Percentiles rank a stretch among this genome's conserved stretches.
Evolutionary conservation across 2,113 vertebrate species (phyloP).

Genomic region (Bathybates hornii): DNA sequence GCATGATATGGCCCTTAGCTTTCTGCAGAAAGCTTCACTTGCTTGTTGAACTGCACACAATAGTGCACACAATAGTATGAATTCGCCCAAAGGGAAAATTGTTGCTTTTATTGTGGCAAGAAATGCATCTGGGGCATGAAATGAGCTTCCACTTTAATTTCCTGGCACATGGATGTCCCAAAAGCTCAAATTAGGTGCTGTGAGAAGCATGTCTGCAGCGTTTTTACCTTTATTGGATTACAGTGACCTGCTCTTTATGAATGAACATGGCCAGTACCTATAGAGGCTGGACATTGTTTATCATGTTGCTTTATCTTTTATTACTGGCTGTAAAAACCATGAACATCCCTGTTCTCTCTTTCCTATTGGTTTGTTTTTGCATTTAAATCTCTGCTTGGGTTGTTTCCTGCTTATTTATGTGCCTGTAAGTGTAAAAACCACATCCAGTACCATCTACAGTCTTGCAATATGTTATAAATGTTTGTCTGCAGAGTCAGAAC

Average conservation of each 20-base stretch:
- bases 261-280: neutral
- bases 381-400: neutral
- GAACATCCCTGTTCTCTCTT: neutral
- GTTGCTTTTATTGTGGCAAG: neutral
- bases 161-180: neutral
- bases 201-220: neutral
- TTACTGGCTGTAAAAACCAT: neutral
- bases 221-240: neutral
- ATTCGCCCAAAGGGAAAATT: neutral
- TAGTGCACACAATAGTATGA: neutral
- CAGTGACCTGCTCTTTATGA: neutral
- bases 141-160: neutral
- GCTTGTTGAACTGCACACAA: neutral
- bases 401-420: neutral
- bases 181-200: neutral
- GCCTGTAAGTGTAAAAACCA: neutral
- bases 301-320: neutral
- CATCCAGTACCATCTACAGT: neutral
- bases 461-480: neutral
- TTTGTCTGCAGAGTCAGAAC: neutral
- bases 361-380: neutral
- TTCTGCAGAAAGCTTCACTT: neutral
- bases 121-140: neutral
- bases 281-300: rapidly evolving
- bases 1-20: rapidly evolving